Conservation (phyloP, 2,797 vertebrate species). For the Danio aesculapii region DNA sequence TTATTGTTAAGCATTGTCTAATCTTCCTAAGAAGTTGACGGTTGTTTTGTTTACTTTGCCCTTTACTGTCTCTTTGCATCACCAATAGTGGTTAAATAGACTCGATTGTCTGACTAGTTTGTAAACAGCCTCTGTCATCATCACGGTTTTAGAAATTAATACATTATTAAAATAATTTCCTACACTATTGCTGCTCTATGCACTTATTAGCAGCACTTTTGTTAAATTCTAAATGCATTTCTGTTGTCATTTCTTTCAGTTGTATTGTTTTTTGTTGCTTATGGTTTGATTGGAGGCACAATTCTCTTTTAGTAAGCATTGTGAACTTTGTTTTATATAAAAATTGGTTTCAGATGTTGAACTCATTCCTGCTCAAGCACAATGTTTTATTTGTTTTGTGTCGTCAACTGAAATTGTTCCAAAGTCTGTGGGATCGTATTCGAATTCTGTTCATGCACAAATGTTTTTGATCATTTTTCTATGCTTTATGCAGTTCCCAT, state of each 20-base stretch:
- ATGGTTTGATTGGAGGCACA: neutral
- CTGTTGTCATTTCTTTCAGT: neutral
- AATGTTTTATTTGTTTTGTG: neutral
- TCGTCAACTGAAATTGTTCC: neutral
- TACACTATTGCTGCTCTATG: neutral
- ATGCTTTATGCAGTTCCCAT: neutral
- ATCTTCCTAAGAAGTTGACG: slow-evolving; percentile 5
- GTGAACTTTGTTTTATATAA: neutral
- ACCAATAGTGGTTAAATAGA: neutral
- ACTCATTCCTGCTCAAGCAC: neutral
- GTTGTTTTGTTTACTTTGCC: neutral
- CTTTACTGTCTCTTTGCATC: neutral
- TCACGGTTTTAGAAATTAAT: neutral
- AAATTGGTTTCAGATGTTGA: neutral
- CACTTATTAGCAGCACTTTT: neutral
- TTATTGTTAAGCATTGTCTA: slow-evolving; percentile 10
- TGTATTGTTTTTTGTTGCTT: neutral
- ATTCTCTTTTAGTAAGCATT: neutral
- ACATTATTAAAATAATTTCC: slow-evolving; percentile 18
- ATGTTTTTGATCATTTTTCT: neutral
- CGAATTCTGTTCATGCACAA: neutral
- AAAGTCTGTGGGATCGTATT: neutral
- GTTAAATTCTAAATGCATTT: neutral
- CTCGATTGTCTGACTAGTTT: neutral
- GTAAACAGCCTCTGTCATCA: neutral